Base-by-base conservation (phyloP, 2,888 invertebrate species). In the Phortica okadai region DNA sequence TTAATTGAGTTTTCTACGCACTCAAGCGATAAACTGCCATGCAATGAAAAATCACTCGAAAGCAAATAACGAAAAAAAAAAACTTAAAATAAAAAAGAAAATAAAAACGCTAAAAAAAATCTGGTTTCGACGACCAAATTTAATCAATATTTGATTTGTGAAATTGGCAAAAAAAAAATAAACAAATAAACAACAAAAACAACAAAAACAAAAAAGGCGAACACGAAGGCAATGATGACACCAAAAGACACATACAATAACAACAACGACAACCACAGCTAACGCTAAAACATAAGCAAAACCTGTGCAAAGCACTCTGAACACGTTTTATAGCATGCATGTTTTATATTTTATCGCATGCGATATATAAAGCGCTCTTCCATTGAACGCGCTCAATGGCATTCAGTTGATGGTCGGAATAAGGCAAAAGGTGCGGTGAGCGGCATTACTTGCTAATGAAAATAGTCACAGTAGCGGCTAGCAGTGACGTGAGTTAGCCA, bases 1-100 rank as follows among this genome's bases (percentile, higher is more conserved):
- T 69, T 69, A 69, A 69, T 69, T 45, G 45, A 69, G 50, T 25
- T 50, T 21, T 21, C 77, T 79, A 83, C 80, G 80, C 82, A 82
- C 78, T 83, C 79, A 77, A 83, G 81, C 80, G 82, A 80, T 77
- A 81, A 81, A 78, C 80, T 80, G 33, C 3, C 33, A 81, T 10
- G 16, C 21, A 50, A 42, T 69, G 50, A 50, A 69, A 50, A 69
- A 45, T 69, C 25, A 21, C 21, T 50, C 6, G 50, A 50, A 41
- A 44, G 41, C 16, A 16, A 25, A 21, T n/a, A 64, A 73, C 54
- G 16, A 11, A 16, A 33, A 33, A n/a, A 59, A 45, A 25, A 45
- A 70, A 72, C 50, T 6, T n/a, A 14, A 74, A 44, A 64, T 25
- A 16, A 72, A 16, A 21, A 11, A 69, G 45, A 74, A 81, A 75